These are phyloP conservation scores for Drosophila subpulchrella DNA, from an alignment of 1,140 invertebrate species.

Conservation along the genomic window DNA sequence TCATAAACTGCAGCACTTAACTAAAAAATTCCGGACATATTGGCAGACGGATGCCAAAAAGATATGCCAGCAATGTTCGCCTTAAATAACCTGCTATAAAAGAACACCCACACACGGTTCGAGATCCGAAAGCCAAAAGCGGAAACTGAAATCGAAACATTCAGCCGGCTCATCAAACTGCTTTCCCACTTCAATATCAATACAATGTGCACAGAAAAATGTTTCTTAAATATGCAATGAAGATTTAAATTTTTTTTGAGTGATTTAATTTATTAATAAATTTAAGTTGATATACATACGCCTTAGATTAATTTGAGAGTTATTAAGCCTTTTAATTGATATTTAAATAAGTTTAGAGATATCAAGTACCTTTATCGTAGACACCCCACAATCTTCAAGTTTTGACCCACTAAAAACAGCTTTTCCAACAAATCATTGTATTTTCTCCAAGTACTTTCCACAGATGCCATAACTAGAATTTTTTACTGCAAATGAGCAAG, in stretches of 20 bases:
- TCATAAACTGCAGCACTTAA: conserved; percentile 51
- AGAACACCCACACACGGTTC: conserved; percentile 7
- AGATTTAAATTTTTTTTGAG: too few species aligned
- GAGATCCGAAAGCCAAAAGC: conserved; percentile 1
- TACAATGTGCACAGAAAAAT: conserved; percentile 34
- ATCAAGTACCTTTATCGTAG: too few species aligned
- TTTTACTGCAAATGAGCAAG: conserved; percentile 72
- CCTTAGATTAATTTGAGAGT: too few species aligned
- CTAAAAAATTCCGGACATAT: conserved; percentile 43
- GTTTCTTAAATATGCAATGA: not conserved
- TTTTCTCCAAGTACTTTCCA: conserved; percentile 17
- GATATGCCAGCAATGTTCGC: conserved; percentile 1
- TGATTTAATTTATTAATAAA: not conserved
- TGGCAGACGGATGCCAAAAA: conserved; percentile 10
- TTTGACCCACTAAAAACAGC: too few species aligned
- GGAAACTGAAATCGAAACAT: conserved; percentile 33
- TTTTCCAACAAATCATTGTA: too few species aligned
- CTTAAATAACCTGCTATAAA: conserved; percentile 62
- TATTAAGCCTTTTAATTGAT: too few species aligned
- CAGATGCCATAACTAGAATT: conserved; percentile 40
- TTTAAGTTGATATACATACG: too few species aligned
- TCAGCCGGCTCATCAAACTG: conserved; percentile 45
- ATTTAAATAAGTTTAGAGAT: too few species aligned
- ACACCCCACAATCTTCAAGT: too few species aligned
- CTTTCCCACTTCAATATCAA: conserved; percentile 53